Base-by-base conservation (phyloP, 2,888 invertebrate genomes). In the Hecatera dysodea region DNA sequence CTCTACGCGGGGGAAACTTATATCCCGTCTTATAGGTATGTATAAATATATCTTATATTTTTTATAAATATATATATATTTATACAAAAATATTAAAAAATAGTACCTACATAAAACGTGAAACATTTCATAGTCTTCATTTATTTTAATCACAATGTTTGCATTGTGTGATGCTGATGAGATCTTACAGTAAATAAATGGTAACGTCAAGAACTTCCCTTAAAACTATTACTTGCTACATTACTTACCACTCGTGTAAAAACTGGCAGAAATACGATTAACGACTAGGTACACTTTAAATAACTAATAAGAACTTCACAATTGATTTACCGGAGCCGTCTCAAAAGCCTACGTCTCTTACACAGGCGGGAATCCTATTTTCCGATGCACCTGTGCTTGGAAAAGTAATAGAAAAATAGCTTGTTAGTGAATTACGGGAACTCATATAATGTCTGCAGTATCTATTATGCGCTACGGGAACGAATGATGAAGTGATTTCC, bases 401-500 rank as follows among this genome's bases (percentile, higher is more conserved):
- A 44, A 56, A 27, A 56, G 39, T 56, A 46, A 33, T 50, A 57
- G 62, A 56, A 66, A 63, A 50, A 24, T 53, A 48, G 56, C 88
- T 88, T 87, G 88, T 89, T 90, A 90, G 77, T 69, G 81, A 82
- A 70, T 87, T 83, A 82, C 72, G 78, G 68, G 76, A 73, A 68
- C 76, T 81, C 68, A 75, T 72, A 77, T 81, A 77, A 76, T 67
- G 72, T 64, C 64, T 75, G 63, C 66, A 74, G 69, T 75, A 78
- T 81, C 75, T 81, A 81, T 84, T 85, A 87, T 84, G 78, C 75
- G 71, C 56, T 85, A 24, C 33, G 60, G 67, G 66, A 62, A 83
- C 67, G 81, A 87, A 88, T 87, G 84, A 90, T 81, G 86, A 84
- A 87, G 83, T 88, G 89, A 90, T 90, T 89, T 87, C 83, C 83